Evolutionary conservation across 2,888 invertebrate genomes (phyloP).

Genomic region (Trimorus sp.): DNA sequence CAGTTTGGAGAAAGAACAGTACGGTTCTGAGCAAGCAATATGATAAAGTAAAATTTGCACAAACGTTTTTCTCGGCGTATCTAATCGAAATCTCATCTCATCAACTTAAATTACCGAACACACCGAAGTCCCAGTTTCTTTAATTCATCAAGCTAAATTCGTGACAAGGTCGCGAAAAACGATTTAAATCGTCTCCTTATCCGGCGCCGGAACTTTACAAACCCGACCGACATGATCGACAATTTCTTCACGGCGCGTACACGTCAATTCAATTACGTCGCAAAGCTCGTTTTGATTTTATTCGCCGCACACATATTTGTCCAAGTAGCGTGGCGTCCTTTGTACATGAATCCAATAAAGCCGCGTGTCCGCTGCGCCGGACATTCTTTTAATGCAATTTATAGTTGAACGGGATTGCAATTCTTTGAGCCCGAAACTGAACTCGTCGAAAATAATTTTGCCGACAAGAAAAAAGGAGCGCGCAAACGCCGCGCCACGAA

Average conservation of each 20-base stretch:
- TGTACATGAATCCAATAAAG: slow-evolving; percentile 62
- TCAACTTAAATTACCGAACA: slow-evolving; percentile 1
- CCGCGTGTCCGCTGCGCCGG: slow-evolving; percentile 28
- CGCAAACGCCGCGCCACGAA: neutral
- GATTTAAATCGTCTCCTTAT: slow-evolving; percentile 19
- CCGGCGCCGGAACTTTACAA: neutral
- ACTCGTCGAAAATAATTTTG: slow-evolving; percentile 30
- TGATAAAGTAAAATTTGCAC: too few species aligned
- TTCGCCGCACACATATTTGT: slow-evolving; percentile 52
- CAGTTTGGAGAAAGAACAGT: too few species aligned
- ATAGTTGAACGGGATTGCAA: slow-evolving; percentile 48
- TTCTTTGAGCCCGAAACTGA: slow-evolving; percentile 38
- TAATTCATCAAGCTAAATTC: neutral
- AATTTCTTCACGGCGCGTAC: slow-evolving; percentile 31
- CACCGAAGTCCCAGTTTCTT: slow-evolving; percentile 1
- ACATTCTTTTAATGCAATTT: slow-evolving; percentile 61
- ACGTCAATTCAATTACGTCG: slow-evolving; percentile 58
- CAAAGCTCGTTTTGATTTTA: slow-evolving; percentile 39
- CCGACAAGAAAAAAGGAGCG: neutral
- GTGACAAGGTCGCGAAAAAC: neutral
- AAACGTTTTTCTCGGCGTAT: too few species aligned
- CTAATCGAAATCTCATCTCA: slow-evolving; percentile 4
- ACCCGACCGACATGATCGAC: neutral
- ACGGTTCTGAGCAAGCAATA: too few species aligned
- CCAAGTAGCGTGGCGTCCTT: slow-evolving; percentile 50